Conservation (phyloP, 1,140 invertebrate species). For the Drosophila triauraria region DNA sequence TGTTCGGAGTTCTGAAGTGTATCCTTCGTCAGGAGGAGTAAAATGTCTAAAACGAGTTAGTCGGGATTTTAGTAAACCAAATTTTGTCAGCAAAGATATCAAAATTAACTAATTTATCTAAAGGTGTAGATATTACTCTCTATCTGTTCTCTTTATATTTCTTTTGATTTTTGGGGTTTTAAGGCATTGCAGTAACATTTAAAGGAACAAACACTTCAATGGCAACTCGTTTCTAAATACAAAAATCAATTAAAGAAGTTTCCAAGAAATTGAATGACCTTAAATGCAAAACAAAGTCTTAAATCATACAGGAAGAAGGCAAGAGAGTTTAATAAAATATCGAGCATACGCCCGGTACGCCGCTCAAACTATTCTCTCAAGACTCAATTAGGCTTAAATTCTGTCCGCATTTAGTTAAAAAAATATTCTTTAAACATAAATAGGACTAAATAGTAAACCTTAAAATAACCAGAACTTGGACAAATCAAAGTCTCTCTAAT, state of each 20-base stretch:
- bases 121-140: no score
- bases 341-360: neutral
- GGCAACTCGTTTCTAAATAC: no score
- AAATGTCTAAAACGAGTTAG: neutral
- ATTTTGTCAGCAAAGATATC: no score
- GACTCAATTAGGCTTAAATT: neutral
- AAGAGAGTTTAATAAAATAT: neutral
- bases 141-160: no score
- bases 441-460: no score
- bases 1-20: neutral
- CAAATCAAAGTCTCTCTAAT: neutral
- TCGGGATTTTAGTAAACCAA: neutral
- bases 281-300: neutral
- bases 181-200: no score
- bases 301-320: neutral
- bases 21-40: neutral
- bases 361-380: fast-evolving
- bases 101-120: no score
- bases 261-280: neutral
- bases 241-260: neutral
- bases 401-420: neutral
- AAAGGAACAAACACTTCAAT: no score
- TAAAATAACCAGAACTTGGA: neutral
- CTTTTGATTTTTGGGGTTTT: no score
- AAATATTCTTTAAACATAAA: neutral